Percentiles rank a stretch among this genome's conserved stretches.
Conservation (phyloP, 2,113 vertebrate genomes). For the Salminus brasiliensis region DNA sequence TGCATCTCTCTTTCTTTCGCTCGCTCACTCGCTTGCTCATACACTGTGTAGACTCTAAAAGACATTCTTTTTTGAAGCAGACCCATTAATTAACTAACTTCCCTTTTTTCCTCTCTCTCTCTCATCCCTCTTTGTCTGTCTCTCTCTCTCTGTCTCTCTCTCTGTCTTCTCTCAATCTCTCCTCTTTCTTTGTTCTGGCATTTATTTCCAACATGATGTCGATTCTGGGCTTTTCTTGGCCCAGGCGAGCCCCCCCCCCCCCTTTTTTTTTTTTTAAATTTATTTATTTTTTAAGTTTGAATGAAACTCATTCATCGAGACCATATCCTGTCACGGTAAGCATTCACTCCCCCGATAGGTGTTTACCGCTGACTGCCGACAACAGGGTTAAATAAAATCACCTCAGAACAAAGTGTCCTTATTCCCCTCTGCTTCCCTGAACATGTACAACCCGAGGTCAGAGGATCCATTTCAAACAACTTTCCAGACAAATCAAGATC, state of each 20-base stretch:
- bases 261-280: no score
- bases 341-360: constrained; percentile 19
- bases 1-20: background rate
- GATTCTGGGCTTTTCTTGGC: constrained; percentile 19
- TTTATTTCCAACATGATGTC: background rate
- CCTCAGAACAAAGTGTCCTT: constrained; percentile 55
- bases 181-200: constrained; percentile 28
- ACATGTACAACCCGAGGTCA: constrained; percentile 2
- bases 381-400: constrained; percentile 39
- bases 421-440: constrained; percentile 22
- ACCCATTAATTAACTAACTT: constrained; percentile 29
- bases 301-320: constrained; percentile 47
- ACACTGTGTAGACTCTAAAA: background rate
- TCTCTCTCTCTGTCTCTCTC: background rate
- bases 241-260: background rate
- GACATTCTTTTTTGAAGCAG: constrained; percentile 22
- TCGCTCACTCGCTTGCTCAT: background rate
- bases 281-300: constrained; percentile 33
- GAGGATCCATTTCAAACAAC: constrained; percentile 60
- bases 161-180: background rate
- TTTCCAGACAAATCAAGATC: constrained; percentile 63
- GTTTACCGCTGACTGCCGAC: constrained; percentile 45
- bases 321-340: constrained; percentile 39
- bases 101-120: background rate
- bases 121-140: background rate